Evolutionary conservation across 1,140 invertebrate species (phyloP).

Genomic region (Platorchestia sp.): DNA sequence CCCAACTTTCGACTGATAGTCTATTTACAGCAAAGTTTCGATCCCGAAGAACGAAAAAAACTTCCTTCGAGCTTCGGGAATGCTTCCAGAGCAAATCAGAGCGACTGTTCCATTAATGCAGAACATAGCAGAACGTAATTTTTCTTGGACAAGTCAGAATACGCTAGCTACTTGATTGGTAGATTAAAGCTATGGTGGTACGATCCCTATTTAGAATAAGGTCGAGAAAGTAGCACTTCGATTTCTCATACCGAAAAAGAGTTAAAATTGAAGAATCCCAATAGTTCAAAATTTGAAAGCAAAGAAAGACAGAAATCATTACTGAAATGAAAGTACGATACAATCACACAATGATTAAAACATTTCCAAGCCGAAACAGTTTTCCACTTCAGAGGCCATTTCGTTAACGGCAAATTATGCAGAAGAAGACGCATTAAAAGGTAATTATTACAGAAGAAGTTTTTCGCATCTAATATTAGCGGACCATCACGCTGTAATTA

Average conservation of each 20-base stretch:
- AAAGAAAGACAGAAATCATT: neutral
- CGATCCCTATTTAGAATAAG: neutral
- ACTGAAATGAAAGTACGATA: neutral
- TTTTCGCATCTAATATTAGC: constrained; percentile 25
- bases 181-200: neutral
- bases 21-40: constrained; percentile 9
- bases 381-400: neutral
- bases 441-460: neutral
- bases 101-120: neutral
- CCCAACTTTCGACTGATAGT: neutral
- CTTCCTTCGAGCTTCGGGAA: neutral
- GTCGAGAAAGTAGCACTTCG: neutral
- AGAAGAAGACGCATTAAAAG: constrained; percentile 32
- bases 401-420: constrained; percentile 35
- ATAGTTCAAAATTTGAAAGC: neutral
- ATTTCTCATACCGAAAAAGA: neutral
- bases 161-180: neutral
- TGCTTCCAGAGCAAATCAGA: neutral
- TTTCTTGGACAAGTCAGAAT: neutral
- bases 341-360: neutral
- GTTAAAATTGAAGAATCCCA: neutral
- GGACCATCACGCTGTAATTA: constrained; percentile 18
- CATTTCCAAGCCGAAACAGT: neutral
- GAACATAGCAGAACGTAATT: neutral
- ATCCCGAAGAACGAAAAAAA: neutral